Percentiles rank a stretch among this genome's conserved stretches.
Conservation (phyloP, 2,113 vertebrate genomes). For the Cephalopterus ornatus region DNA sequence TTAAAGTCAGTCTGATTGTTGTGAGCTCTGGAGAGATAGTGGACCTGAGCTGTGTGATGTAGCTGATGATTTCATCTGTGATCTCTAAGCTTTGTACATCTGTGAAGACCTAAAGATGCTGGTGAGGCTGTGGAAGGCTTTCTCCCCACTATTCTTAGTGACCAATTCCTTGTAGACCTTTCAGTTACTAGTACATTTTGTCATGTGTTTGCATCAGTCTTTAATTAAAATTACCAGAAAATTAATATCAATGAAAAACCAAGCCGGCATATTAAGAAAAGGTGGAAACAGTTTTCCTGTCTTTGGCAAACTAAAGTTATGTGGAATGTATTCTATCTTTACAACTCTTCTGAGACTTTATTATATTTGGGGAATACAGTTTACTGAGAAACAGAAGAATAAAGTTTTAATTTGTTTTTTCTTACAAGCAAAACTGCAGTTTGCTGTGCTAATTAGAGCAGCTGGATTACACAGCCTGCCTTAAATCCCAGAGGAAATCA, state of each 20-base stretch:
- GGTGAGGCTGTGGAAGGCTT: not conserved
- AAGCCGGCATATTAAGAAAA: not conserved
- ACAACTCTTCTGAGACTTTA: not conserved
- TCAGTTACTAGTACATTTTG: not conserved
- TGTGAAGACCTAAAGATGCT: not conserved
- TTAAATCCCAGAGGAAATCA: constrained; percentile 49
- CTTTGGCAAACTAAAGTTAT: not conserved
- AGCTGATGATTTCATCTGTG: not conserved
- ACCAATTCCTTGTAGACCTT: not conserved
- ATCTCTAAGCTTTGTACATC: not conserved
- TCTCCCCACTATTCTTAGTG: not conserved
- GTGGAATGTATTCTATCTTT: not conserved
- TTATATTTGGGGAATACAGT: not conserved
- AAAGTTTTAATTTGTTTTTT: constrained; percentile 30
- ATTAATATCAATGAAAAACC: not conserved
- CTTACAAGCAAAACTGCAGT: constrained; percentile 40
- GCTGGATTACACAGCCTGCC: constrained; percentile 25
- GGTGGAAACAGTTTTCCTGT: not conserved
- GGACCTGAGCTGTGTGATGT: not conserved
- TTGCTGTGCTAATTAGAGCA: constrained; percentile 66
- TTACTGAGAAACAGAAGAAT: constrained; percentile 7
- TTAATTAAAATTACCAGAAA: not conserved
- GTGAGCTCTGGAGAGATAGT: not conserved
- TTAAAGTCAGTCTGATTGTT: not conserved
- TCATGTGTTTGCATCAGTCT: not conserved